phyloP scores from a whole-genome alignment of 2,888 invertebrate species.

The Clepsis dumicolana region DNA sequence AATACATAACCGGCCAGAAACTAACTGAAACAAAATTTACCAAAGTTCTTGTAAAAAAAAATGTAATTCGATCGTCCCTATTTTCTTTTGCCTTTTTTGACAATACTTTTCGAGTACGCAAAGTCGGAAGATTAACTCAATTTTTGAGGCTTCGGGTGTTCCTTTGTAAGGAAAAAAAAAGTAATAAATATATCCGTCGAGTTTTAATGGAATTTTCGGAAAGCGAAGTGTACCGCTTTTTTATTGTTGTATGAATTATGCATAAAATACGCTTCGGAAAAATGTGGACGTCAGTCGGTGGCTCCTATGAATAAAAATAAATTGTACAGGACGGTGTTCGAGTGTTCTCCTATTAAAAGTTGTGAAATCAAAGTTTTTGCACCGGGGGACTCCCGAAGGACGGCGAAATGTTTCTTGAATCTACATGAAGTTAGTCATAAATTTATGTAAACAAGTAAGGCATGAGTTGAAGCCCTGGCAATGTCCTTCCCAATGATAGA shows the following conservation, averaged over 20 bases:
- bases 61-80: slow-evolving; percentile 62
- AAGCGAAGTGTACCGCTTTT: slow-evolving; percentile 53
- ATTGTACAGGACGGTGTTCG: slow-evolving; percentile 41
- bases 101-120: slow-evolving; percentile 61
- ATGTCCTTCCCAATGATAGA: slow-evolving; percentile 11
- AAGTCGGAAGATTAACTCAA: slow-evolving; percentile 71
- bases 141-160: slow-evolving; percentile 64
- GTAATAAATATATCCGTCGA: slow-evolving; percentile 54
- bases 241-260: slow-evolving; percentile 56
- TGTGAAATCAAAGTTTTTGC: slow-evolving; percentile 39
- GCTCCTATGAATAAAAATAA: slow-evolving; percentile 48
- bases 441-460: slow-evolving; percentile 33
- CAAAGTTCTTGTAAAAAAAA: slow-evolving; percentile 33
- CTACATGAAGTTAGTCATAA: slow-evolving; percentile 37
- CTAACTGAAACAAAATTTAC: slow-evolving; percentile 17
- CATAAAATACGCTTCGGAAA: slow-evolving; percentile 51
- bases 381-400: slow-evolving; percentile 23
- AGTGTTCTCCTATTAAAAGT: slow-evolving; percentile 43
- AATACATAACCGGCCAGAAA: not conserved
- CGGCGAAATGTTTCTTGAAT: slow-evolving; percentile 40
- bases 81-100: slow-evolving; percentile 57
- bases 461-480: slow-evolving; percentile 15
- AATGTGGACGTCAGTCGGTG: slow-evolving; percentile 38
- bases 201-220: slow-evolving; percentile 66
- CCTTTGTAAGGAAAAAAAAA: slow-evolving; percentile 60